Conservation (phyloP, 2,113 vertebrate species). For the Cyanoliseus patagonus region DNA sequence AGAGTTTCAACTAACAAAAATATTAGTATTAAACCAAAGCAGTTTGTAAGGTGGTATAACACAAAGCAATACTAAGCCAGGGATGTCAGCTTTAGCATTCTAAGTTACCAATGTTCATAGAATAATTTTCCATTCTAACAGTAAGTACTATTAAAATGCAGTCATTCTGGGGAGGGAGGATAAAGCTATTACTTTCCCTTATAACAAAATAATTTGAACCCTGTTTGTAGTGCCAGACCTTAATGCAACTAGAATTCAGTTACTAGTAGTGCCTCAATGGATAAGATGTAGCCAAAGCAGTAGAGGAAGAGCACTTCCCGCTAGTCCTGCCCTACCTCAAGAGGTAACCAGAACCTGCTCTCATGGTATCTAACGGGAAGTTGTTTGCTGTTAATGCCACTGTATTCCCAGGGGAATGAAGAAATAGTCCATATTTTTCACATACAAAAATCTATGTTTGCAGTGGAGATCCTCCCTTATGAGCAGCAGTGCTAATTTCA, state of each 20-base stretch:
- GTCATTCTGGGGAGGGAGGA: background rate
- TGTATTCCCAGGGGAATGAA: background rate
- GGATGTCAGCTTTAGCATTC: background rate
- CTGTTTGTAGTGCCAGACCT: background rate
- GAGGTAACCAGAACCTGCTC: background rate
- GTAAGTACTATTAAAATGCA: background rate
- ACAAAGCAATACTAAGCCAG: background rate
- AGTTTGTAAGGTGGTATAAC: background rate
- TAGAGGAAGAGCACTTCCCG: background rate
- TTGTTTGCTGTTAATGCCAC: background rate
- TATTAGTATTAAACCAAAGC: background rate
- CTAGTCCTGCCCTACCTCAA: background rate
- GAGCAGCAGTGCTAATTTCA: background rate
- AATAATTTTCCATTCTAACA: background rate
- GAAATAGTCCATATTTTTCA: background rate
- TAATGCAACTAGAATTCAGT: background rate
- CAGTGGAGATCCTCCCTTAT: background rate
- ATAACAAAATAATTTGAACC: background rate
- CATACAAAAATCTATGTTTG: background rate
- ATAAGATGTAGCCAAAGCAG: background rate
- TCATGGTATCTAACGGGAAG: background rate
- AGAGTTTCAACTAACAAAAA: background rate
- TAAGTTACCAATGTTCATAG: background rate
- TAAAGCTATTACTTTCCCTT: background rate
- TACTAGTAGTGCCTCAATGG: background rate